Conservation (phyloP, 2,888 invertebrate species). For the Arenicola marina region DNA sequence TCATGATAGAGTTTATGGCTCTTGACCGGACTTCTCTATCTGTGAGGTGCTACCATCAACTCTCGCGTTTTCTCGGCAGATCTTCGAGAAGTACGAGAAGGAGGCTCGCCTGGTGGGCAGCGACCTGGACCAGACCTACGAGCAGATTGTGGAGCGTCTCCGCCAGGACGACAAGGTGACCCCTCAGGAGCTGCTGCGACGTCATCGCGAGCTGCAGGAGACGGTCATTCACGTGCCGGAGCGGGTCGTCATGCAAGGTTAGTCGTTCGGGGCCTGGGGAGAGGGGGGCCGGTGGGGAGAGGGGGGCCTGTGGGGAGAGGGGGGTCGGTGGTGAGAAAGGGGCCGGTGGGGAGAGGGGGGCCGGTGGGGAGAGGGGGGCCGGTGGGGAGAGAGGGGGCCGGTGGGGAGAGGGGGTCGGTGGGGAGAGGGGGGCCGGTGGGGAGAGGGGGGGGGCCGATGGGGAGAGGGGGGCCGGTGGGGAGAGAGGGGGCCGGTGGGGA, state of each 20-base stretch:
- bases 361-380: too few relatives aligned
- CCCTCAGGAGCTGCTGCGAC: slow-evolving; percentile 48
- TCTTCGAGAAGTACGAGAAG: slow-evolving; percentile 72
- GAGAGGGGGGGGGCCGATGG: too few relatives aligned
- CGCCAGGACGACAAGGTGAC: slow-evolving; percentile 63
- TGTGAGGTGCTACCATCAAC: not conserved
- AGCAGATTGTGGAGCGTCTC: slow-evolving; percentile 65
- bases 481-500: too few relatives aligned
- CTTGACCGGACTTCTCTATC: not conserved
- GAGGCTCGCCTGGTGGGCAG: slow-evolving; percentile 68
- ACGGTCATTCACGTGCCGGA: slow-evolving; percentile 11
- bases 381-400: too few relatives aligned
- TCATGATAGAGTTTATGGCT: not conserved
- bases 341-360: too few relatives aligned
- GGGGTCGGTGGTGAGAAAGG: not conserved
- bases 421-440: too few relatives aligned
- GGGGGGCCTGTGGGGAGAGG: too few relatives aligned
- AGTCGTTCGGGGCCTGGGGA: not conserved
- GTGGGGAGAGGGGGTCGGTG: too few relatives aligned
- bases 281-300: too few relatives aligned
- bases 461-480: too few relatives aligned
- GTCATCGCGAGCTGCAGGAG: slow-evolving; percentile 45
- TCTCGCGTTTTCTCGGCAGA: slow-evolving; percentile 62
- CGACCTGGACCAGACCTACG: slow-evolving; percentile 67
- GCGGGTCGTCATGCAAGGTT: slow-evolving; percentile 14